Evolutionary conservation across 2,888 invertebrate species (phyloP).

Genomic region (Drosophila kanekoi): DNA sequence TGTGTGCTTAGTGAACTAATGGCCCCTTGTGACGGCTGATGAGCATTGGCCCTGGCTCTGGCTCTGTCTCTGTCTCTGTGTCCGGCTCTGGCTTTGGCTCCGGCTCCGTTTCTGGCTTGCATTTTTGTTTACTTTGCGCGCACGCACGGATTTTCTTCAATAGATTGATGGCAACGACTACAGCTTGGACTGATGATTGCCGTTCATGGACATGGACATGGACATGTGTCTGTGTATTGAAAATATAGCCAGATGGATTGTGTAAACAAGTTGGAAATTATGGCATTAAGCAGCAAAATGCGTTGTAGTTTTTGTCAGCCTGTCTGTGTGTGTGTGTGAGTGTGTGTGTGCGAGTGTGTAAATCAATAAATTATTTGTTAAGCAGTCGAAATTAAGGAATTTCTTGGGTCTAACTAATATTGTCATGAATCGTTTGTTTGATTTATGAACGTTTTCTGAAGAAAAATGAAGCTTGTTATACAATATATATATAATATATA

Average conservation of each 20-base stretch:
- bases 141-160: constrained; percentile 74
- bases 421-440: background rate
- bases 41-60: constrained; percentile 31
- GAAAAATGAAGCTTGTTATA: no score
- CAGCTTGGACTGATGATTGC: constrained; percentile 61
- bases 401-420: background rate
- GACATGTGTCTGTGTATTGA: constrained; percentile 43
- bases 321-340: background rate
- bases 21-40: constrained; percentile 35
- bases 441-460: no score
- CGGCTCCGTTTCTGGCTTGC: constrained; percentile 25
- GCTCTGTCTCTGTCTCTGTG: background rate
- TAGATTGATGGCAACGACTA: constrained; percentile 71
- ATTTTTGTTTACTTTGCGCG: constrained; percentile 63
- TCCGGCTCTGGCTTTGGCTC: constrained; percentile 1
- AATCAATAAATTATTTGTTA: constrained; percentile 62
- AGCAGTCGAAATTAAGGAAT: constrained; percentile 1
- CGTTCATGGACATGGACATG: constrained; percentile 39
- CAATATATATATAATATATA: no score
- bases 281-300: constrained; percentile 71
- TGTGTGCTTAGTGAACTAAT: constrained; percentile 44
- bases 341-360: constrained; percentile 16
- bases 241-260: constrained; percentile 80
- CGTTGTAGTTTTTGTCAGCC: constrained; percentile 41
- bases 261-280: constrained; percentile 78